Evolutionary conservation across 2,888 invertebrate genomes (phyloP), one percentile per base, ranked within the genome.

Genomic region (Cryptocephalus moraei): DNA sequence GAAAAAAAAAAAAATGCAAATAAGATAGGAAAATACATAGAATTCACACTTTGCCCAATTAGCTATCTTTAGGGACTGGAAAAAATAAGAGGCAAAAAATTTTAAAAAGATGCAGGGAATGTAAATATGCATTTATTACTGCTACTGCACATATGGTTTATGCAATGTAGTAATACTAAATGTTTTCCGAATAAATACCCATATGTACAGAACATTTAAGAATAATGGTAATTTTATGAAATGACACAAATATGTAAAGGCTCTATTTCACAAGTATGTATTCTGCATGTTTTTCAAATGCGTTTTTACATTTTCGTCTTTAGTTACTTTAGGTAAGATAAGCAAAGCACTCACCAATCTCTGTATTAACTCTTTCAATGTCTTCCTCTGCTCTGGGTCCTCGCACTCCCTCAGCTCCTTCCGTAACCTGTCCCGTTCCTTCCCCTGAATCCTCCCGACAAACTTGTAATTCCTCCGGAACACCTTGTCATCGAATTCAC

Each of bases 401-500:
- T 72, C 72, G 0, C 80, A 77, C 14, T 74, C 69, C 40, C 77
- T 75, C 8, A 86, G 62, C 63, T 84, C 78, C 9, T 78, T 73
- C 55, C 79, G 75, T 10, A 89, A 71, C 33, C 75, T 67, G 49
- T 72, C 69, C 9, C 84, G 78, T 65, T 94, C 93, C 49, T 81
- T 80, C 45, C 78, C 70, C 12, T 82, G 80, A 1, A 91, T 71
- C 31, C 87, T 80, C 11, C 76, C 75, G 0, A 93, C 61, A 66
- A 94, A 94, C 51, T 79, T 76, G 62, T 91, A 94, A 60, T 88
- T 80, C 47, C 80, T 75, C 47, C 82, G 79, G 64, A 92, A 93
- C 22, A 76, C 73, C 57, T 81, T 80, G 45, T 84, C 78, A 63
- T 88, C 79, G 67, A 81, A 92, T 41, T 78, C 76, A 3, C 93